phyloP scores from a whole-genome alignment of 2,888 invertebrate species.

The Megaustenia siamemsis region DNA sequence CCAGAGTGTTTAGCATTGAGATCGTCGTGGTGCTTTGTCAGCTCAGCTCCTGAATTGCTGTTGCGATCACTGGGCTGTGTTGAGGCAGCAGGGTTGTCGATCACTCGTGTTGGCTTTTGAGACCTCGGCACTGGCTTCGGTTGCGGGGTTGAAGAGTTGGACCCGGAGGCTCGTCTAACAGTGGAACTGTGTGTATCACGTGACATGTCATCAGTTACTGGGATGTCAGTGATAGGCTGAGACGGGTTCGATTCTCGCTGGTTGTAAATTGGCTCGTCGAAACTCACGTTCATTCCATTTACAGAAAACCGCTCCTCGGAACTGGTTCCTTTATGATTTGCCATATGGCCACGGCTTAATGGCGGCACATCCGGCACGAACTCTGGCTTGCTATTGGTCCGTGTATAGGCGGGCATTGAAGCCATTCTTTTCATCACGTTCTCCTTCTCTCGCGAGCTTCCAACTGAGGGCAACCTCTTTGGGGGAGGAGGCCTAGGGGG shows the following conservation, averaged over 20 bases:
- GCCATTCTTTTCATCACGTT: conserved; percentile 56
- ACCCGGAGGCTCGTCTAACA: not conserved
- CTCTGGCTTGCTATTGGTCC: conserved; percentile 33
- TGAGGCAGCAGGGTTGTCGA: not conserved
- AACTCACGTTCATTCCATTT: conserved; percentile 70
- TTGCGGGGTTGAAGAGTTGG: not conserved
- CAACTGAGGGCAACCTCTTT: conserved; percentile 47
- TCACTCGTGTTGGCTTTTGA: not conserved
- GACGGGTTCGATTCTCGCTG: conserved; percentile 37
- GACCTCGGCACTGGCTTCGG: conserved; percentile 45
- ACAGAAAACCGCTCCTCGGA: conserved; percentile 59
- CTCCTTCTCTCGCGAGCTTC: conserved; percentile 44
- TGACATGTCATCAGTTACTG: not conserved
- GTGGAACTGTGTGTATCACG: not conserved
- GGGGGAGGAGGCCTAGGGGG: conserved; percentile 47
- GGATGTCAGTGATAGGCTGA: not conserved
- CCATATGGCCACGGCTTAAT: conserved; percentile 11
- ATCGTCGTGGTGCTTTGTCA: not conserved
- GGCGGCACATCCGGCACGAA: conserved; percentile 5
- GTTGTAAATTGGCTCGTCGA: conserved; percentile 70
- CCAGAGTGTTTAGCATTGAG: not conserved
- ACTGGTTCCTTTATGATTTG: conserved; percentile 46
- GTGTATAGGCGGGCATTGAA: conserved; percentile 56
- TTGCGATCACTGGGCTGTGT: not conserved
- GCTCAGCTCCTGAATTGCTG: not conserved